phyloP scores from a whole-genome alignment of 2,888 invertebrate genomes.

The Cremastinae sp. region DNA sequence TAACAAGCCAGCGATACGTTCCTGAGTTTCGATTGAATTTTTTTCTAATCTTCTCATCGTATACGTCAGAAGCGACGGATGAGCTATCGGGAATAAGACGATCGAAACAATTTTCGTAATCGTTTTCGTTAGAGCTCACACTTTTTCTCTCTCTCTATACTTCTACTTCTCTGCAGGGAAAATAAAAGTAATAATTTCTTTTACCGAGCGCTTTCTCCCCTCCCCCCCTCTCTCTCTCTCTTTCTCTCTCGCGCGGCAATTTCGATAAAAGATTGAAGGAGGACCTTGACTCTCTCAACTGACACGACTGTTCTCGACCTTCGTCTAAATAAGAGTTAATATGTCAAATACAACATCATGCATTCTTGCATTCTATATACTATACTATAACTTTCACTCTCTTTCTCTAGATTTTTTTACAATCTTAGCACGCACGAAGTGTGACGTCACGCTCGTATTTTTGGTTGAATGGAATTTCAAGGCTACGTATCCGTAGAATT shows the following conservation, averaged over 20 bases:
- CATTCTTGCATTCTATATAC: conserved; percentile 31
- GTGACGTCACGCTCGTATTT: too few species aligned
- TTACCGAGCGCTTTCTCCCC: conserved; percentile 17
- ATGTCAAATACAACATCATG: conserved; percentile 39
- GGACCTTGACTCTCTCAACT: conserved; percentile 51
- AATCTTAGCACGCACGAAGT: too few species aligned
- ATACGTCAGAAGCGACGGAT: neutral
- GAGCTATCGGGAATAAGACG: neutral
- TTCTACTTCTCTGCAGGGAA: conserved; percentile 1
- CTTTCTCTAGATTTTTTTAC: conserved; percentile 17
- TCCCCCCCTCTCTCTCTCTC: too few species aligned
- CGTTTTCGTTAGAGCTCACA: neutral
- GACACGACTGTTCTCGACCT: conserved; percentile 31
- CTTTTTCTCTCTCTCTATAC: conserved; percentile 10
- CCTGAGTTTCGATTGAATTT: neutral
- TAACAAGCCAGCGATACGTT: neutral
- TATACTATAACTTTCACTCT: too few species aligned
- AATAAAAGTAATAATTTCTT: conserved; percentile 14
- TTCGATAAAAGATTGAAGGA: conserved; percentile 35
- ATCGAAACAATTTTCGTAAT: conserved; percentile 22
- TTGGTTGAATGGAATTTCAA: too few species aligned
- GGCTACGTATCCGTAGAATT: too few species aligned
- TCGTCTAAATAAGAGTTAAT: conserved; percentile 51
- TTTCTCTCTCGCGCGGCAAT: conserved; percentile 4
- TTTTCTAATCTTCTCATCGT: conserved; percentile 1